Evolutionary conservation across 2,797 vertebrate species (phyloP).

Genomic region (Trachurus trachurus): DNA sequence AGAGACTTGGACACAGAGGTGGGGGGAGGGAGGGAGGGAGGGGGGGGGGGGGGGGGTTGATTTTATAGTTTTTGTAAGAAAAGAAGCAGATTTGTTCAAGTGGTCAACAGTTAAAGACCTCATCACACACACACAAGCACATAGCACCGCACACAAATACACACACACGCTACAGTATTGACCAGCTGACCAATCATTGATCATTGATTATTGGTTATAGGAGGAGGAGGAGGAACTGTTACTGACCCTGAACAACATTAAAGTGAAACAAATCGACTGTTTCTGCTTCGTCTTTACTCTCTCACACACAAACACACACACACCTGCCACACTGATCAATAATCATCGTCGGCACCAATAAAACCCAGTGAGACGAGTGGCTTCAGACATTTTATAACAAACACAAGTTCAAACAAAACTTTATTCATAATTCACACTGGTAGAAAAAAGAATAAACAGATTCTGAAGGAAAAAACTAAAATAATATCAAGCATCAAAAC

Average conservation of each 20-base stretch:
- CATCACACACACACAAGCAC: conserved; percentile 24
- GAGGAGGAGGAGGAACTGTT: conserved; percentile 79
- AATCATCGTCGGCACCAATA: too few relatives aligned
- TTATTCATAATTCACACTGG: too few relatives aligned
- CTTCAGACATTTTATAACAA: too few relatives aligned
- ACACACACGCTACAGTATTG: conserved; percentile 49
- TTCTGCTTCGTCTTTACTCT: not conserved
- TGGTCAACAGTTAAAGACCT: conserved; percentile 79
- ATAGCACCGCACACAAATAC: too few relatives aligned
- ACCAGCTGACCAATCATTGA: not conserved
- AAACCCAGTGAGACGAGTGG: too few relatives aligned
- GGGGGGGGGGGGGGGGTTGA: conserved; percentile 40
- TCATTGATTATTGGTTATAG: not conserved
- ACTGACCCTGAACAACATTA: conserved; percentile 76
- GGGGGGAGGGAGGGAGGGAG: conserved; percentile 18
- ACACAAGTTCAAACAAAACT: too few relatives aligned
- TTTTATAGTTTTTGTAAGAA: conserved; percentile 71
- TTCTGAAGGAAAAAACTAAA: too few relatives aligned
- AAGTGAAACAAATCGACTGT: conserved; percentile 63
- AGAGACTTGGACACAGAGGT: conserved; percentile 46
- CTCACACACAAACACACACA: too few relatives aligned
- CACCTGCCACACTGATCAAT: too few relatives aligned
- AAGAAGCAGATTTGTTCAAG: conserved; percentile 59
- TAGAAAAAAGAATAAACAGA: too few relatives aligned
- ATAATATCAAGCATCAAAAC: too few relatives aligned